A percentile compares a stretch with the other conserved stretches of the same genome.
Conservation (phyloP, 2,797 vertebrate species). For the Synaphobranchus kaupii region DNA sequence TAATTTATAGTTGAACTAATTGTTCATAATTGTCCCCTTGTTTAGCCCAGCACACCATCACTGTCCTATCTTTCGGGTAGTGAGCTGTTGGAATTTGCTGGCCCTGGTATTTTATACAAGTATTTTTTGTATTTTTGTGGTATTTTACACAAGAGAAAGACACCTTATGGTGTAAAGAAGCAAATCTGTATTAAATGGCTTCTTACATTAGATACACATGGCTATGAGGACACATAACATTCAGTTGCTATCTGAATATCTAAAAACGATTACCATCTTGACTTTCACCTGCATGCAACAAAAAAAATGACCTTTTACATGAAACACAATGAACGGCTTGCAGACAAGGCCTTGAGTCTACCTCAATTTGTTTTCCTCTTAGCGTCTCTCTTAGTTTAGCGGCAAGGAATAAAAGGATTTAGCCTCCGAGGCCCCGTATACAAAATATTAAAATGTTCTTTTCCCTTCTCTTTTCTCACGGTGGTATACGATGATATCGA, state of each 20-base stretch:
- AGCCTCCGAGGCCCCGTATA: slow-evolving; percentile 30
- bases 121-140: no score
- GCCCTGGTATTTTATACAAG: no score
- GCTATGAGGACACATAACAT: no score
- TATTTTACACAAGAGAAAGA: not conserved
- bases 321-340: not conserved
- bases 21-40: no score
- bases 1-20: no score
- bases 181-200: not conserved
- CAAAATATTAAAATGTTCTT: not conserved
- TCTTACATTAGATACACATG: not conserved
- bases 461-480: not conserved
- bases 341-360: not conserved
- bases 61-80: no score
- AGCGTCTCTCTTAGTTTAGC: slow-evolving; percentile 39
- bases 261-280: not conserved
- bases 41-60: no score
- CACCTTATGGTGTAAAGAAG: no score
- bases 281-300: not conserved
- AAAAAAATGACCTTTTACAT: not conserved
- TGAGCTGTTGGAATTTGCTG: no score
- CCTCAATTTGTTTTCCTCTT: not conserved
- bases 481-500: not conserved
- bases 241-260: not conserved
- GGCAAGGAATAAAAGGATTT: slow-evolving; percentile 63